Conservation (phyloP, 1,140 invertebrate genomes). For the Achroia grisella region DNA sequence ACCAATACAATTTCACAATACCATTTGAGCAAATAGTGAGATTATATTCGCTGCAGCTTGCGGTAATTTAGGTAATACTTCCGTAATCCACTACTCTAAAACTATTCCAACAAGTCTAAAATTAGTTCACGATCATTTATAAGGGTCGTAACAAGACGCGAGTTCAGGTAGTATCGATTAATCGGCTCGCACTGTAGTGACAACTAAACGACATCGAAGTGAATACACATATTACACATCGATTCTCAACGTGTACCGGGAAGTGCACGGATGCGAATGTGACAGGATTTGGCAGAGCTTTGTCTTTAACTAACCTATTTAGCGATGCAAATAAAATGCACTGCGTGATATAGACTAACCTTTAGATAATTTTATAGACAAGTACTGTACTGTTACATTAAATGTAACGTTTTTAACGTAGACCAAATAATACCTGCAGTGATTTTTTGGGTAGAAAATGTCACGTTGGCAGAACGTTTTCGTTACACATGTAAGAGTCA, state of each 20-base stretch:
- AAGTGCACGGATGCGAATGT: constrained; percentile 23
- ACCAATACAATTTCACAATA: constrained; percentile 30
- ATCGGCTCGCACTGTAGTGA: background rate
- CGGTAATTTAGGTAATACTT: constrained; percentile 26
- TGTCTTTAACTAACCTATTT: constrained; percentile 11
- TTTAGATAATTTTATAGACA: background rate
- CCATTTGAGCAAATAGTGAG: constrained; percentile 24
- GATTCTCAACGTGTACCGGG: too few relatives aligned
- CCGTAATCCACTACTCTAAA: constrained; percentile 30
- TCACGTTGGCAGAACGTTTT: too few relatives aligned
- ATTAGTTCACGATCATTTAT: constrained; percentile 23
- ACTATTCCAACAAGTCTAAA: constrained; percentile 18
- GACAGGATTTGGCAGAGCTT: constrained; percentile 27
- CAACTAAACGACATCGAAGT: background rate
- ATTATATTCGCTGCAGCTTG: constrained; percentile 6
- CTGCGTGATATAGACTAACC: constrained; percentile 2
- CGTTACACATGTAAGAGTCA: too few relatives aligned
- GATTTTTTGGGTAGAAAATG: too few relatives aligned
- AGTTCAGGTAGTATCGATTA: too few relatives aligned
- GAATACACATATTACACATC: too few relatives aligned
- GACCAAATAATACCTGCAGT: too few relatives aligned
- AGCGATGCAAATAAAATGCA: background rate
- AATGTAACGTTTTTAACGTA: too few relatives aligned
- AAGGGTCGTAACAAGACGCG: constrained; percentile 6
- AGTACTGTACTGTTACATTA: too few relatives aligned